Conservation (phyloP, 1,140 invertebrate species). For the Plutomurus gul region DNA sequence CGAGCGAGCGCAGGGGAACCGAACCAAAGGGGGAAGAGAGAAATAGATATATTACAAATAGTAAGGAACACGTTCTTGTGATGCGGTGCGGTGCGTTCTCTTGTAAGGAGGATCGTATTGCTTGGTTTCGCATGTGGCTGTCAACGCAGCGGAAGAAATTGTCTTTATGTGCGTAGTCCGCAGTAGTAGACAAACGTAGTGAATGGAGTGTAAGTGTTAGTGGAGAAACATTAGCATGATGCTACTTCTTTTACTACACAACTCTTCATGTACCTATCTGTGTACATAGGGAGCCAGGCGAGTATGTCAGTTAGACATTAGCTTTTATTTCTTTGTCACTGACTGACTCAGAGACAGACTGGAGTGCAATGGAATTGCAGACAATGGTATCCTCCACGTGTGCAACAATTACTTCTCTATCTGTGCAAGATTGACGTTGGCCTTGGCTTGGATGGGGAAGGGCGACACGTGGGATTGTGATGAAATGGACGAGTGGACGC, state of each 20-base stretch:
- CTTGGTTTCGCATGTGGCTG: not conserved
- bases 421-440: too few species aligned
- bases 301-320: constrained; percentile 16
- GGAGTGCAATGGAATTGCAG: not conserved
- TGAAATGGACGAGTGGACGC: not conserved
- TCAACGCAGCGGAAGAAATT: constrained; percentile 25
- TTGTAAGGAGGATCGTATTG: not conserved
- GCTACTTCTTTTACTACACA: too few species aligned
- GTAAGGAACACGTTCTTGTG: too few species aligned
- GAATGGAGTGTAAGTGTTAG: constrained; percentile 11
- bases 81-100: too few species aligned
- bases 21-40: constrained; percentile 8
- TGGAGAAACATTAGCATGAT: not conserved
- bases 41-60: too few species aligned
- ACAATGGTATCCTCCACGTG: not conserved
- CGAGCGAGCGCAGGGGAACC: not conserved
- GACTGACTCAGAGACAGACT: too few species aligned
- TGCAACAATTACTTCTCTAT: not conserved
- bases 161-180: constrained; percentile 19
- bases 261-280: too few species aligned
- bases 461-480: too few species aligned
- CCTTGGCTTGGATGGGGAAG: too few species aligned
- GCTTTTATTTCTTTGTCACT: constrained; percentile 24
- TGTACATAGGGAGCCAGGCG: too few species aligned
- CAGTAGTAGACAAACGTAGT: too few species aligned